phyloP scores from a whole-genome alignment of 2,797 vertebrate species.

The Glossophaga mutica region DNA sequence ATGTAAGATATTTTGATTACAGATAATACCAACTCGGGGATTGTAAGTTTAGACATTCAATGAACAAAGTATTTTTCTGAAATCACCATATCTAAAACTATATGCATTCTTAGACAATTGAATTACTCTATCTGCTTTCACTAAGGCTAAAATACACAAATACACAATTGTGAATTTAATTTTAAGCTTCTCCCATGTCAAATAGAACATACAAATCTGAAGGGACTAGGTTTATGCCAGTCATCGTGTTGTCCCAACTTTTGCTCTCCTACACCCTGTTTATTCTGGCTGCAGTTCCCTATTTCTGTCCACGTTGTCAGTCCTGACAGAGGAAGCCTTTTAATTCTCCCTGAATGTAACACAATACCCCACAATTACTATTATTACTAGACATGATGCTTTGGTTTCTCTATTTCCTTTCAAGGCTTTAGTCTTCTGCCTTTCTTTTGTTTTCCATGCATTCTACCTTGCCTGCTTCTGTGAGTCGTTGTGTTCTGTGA shows the following conservation, averaged over 20 bases:
- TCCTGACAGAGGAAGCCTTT: neutral
- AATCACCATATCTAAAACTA: neutral
- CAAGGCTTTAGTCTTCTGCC: neutral
- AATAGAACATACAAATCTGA: neutral
- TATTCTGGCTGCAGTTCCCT: neutral
- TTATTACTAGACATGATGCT: neutral
- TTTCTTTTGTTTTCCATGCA: neutral
- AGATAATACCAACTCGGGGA: neutral
- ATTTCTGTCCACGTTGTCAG: neutral
- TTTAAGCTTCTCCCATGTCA: neutral
- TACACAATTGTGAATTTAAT: neutral
- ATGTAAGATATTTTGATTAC: constrained; percentile 10
- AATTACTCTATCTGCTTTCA: neutral
- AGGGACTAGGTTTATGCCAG: neutral
- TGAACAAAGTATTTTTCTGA: neutral
- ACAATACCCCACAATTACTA: neutral
- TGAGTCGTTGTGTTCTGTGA: neutral
- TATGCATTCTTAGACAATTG: neutral
- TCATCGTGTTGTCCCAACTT: neutral
- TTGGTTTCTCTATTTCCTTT: neutral
- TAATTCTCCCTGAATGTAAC: neutral
- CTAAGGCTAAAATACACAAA: neutral
- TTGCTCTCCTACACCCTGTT: neutral
- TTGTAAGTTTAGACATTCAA: neutral
- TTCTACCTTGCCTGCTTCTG: neutral